Evolutionary conservation across 2,888 invertebrate genomes (phyloP), one percentile per base, ranked within the genome.

Genomic region (Stenchaetothrips biformis): DNA sequence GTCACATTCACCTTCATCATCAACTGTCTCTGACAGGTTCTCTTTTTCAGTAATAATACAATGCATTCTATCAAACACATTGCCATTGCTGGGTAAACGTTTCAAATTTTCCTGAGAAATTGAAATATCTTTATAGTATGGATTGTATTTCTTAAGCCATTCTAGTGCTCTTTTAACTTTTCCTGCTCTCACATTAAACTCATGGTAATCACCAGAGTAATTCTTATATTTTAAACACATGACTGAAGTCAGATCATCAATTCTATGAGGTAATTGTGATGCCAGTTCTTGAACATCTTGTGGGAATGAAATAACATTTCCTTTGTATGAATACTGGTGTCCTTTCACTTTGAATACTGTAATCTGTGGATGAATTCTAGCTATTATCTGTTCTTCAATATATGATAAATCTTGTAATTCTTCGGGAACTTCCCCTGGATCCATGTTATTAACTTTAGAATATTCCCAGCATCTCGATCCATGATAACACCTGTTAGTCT

Each of bases 311-410:
- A 18, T 81, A 7, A 80, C 78, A 9, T 81, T 74, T 7, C 81
- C 81, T 59, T 67, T 80, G 49, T 81, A 81, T 18, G 77, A 62
- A 16, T 25, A 80, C n/a, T 81, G 81, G 37, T 80, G 80, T n/a
- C 81, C 81, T 27, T 79, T 81, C 3, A 81, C 74, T 49, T 49
- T 25, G 27, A 21, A 81, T 25, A 81, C 80, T 25, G 78, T 78
- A 3, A 81, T 37, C 25, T 80, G 78, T 11, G 81, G 81, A 78
- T 81, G 81, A 18, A 81, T 49, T 7, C 80, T 49, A 7, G 81
- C 80, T 16, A 81, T 81, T 6, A 81, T 47, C 77, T 80, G 53
- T 48, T 77, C 78, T 49, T 81, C 81, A 16, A 81, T 27, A 59
- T 78, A 74, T 13, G 80, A 48, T 25, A 80, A 37, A 7, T 59